Base-by-base conservation (phyloP, 2,797 vertebrate species). In the Acrocephalus scirpaceus region DNA sequence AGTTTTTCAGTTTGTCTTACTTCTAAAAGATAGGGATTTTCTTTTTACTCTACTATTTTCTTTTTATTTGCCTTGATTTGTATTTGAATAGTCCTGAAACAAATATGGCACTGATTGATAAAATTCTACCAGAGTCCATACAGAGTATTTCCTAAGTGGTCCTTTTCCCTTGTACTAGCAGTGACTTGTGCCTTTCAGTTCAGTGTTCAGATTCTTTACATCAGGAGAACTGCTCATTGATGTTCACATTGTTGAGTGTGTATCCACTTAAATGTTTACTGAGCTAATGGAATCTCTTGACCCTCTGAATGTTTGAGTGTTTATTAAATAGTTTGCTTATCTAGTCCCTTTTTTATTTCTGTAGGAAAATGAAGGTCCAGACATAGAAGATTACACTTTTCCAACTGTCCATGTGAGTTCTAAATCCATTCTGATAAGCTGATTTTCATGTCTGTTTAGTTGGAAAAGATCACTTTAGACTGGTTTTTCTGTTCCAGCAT, bases 311-410 rank as follows among this genome's bases (percentile, higher is more conserved):
- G 13, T 66, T 77, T 53, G 74, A 75, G 5, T 83, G 40, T 53
- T n/a, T 56, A 32, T 40, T 5, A 26, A n/a, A 27, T n/a, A 64
- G 10, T 66, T 94, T 92, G n/a, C 96, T 97, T 88, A 97, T 90
- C 79, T 88, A 95, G 80, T 90, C 79, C 75, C 14, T 96, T 96
- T 86, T 96, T 60, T 96, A 26, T 97, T 96, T 91, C 95, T 78
- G n/a, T 84, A 98, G 98, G 98, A 98, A 96, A 97, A 96, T 91
- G 98, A 98, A 95, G 95, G 95, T 90, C 98, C 96, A 96, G 98
- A 98, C 57, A 51, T 93, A 90, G 98, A 98, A 97, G 98, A 98
- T 89, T 96, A 97, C 44, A 48, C 91, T 95, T 98, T 97, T 97
- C 88, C 95, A 87, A 9, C 97, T 92, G 93, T 93, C 86, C 97